A percentile compares a stretch with the other conserved stretches of the same genome.
Evolutionary conservation across 1,140 invertebrate genomes (phyloP).

Genomic region (Drosophila subpulchrella): DNA sequence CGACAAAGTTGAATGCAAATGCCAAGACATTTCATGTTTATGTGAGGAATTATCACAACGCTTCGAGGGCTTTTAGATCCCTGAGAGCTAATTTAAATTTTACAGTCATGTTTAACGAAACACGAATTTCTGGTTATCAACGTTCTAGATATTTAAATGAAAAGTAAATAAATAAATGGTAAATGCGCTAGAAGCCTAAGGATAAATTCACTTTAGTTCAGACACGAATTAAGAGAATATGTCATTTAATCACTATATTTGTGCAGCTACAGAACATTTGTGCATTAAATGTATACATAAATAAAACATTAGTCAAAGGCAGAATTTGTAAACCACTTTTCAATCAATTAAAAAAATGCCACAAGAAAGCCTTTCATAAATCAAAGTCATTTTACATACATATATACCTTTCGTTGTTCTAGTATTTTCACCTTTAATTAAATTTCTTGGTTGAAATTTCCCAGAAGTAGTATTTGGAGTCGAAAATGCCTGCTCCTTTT

Average conservation of each 20-base stretch:
- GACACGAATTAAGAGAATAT: not conserved
- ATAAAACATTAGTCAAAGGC: not conserved
- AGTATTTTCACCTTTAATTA: constrained; percentile 1
- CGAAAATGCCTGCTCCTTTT: not conserved
- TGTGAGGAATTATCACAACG: constrained; percentile 24
- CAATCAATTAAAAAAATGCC: not conserved
- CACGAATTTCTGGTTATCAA: not conserved
- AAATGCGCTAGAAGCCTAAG: not conserved
- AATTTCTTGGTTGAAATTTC: constrained; percentile 1
- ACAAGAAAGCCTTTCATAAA: not conserved
- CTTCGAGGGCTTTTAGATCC: constrained; percentile 12
- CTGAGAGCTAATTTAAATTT: constrained; percentile 32
- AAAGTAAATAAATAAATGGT: too few species aligned
- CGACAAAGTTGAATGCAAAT: constrained; percentile 9
- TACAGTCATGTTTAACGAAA: constrained; percentile 1
- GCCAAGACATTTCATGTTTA: constrained; percentile 16
- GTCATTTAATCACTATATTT: not conserved
- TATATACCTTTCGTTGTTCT: too few species aligned
- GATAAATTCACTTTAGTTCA: not conserved
- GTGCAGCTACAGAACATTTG: too few species aligned
- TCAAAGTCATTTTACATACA: too few species aligned
- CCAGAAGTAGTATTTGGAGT: not conserved
- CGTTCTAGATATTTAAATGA: not conserved
- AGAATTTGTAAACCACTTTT: not conserved
- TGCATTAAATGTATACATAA: too few species aligned